Percentiles rank a stretch among this genome's conserved stretches.
These are phyloP conservation scores for Hypsopygia costalis DNA, from an alignment of 2,888 invertebrate species.

Conservation along the genomic window DNA sequence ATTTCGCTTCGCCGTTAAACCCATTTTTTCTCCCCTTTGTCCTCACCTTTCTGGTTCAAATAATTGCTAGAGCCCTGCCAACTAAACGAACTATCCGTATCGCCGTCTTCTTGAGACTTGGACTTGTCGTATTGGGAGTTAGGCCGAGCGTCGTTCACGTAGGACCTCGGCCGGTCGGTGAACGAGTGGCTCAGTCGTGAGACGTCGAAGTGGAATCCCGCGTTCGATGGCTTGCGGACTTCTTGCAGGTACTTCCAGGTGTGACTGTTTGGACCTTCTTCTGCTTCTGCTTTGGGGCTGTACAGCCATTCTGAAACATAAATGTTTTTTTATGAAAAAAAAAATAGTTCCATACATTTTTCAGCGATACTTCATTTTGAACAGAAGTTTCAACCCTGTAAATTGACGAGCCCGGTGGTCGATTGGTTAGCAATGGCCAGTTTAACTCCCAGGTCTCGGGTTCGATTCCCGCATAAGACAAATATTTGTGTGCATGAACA, in stretches of 20 bases:
- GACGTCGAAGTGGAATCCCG: constrained; percentile 61
- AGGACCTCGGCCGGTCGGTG: constrained; percentile 39
- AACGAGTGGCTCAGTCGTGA: constrained; percentile 48
- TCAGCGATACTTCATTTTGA: too few species aligned
- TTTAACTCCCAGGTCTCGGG: too few species aligned
- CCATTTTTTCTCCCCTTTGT: constrained; percentile 25
- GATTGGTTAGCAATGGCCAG: too few species aligned
- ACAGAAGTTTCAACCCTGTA: too few species aligned
- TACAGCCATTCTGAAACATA: constrained; percentile 65
- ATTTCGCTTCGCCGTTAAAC: constrained; percentile 5
- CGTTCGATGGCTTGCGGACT: constrained; percentile 68
- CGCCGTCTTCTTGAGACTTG: constrained; percentile 49
- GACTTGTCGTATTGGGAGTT: constrained; percentile 34
- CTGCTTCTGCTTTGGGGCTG: constrained; percentile 50
- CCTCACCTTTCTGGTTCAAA: constrained; percentile 29
- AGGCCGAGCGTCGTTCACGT: constrained; percentile 32
- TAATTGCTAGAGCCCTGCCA: constrained; percentile 60
- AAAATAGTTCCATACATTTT: too few species aligned
- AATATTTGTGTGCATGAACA: too few species aligned
- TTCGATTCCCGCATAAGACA: too few species aligned
- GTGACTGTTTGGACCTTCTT: constrained; percentile 54
- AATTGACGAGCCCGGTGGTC: too few species aligned
- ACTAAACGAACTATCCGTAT: constrained; percentile 70
- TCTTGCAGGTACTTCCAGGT: constrained; percentile 71
- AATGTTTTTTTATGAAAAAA: too few species aligned